These are phyloP conservation scores for Atta colombica DNA, from an alignment of 1,140 invertebrate species.

Conservation along the genomic window DNA sequence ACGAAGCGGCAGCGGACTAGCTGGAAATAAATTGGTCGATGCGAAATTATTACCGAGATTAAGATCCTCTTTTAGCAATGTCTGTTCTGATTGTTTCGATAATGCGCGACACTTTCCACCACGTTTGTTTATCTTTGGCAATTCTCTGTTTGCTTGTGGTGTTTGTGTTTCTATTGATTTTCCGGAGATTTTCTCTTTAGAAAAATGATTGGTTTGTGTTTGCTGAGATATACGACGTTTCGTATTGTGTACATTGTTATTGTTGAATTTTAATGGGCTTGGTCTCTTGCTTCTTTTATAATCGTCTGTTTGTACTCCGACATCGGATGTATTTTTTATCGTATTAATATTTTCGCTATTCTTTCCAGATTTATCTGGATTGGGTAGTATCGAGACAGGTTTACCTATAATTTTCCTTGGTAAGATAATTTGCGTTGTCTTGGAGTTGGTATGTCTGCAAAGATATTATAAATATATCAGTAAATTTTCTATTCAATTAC, in stretches of 20 bases:
- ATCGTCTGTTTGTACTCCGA: conserved; percentile 84
- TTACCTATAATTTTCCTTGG: conserved; percentile 58
- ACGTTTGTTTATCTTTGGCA: conserved; percentile 76
- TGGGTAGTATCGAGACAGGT: conserved; percentile 77
- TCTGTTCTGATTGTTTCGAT: conserved; percentile 66
- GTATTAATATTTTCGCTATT: neutral
- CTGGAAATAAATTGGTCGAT: conserved; percentile 84
- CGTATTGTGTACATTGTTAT: conserved; percentile 74
- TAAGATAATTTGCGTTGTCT: conserved; percentile 51
- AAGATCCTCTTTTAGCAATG: conserved; percentile 78
- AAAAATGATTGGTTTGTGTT: conserved; percentile 85
- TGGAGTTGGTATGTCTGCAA: conserved; percentile 63
- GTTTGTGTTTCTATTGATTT: conserved; percentile 87
- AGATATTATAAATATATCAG: conserved; percentile 15
- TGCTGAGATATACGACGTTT: conserved; percentile 84
- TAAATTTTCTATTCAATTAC: neutral
- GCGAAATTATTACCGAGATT: conserved; percentile 79
- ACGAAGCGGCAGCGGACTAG: conserved; percentile 81
- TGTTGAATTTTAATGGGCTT: conserved; percentile 71
- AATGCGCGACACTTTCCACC: conserved; percentile 59
- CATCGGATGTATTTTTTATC: conserved; percentile 77
- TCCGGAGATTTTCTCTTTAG: conserved; percentile 77
- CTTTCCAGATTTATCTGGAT: conserved; percentile 40
- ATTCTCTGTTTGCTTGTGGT: conserved; percentile 50
- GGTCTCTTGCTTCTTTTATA: conserved; percentile 74